Conservation (phyloP, 2,113 vertebrate species). For the Podarcis muralis region DNA sequence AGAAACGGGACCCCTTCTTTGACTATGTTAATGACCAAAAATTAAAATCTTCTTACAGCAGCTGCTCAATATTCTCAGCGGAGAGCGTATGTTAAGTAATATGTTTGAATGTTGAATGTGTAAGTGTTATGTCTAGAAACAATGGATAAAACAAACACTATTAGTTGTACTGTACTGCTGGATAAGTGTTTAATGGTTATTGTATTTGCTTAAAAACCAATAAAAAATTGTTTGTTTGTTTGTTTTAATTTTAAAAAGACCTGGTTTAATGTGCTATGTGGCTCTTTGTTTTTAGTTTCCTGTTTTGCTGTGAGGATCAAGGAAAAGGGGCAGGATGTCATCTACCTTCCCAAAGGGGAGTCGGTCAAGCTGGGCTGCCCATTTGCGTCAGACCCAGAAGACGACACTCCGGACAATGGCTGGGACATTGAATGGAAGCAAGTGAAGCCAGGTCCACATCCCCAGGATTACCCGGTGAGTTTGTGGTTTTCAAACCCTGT, state of each 20-base stretch:
- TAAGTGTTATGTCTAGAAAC: too few species aligned
- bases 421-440: constrained; percentile 86
- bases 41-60: too few species aligned
- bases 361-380: constrained; percentile 82
- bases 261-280: background rate
- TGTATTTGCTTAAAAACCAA: background rate
- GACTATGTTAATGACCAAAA: too few species aligned
- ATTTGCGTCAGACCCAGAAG: constrained; percentile 73
- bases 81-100: too few species aligned
- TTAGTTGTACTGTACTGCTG: too few species aligned
- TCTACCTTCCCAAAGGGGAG: constrained; percentile 80
- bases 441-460: constrained; percentile 81
- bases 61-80: too few species aligned
- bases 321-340: constrained; percentile 72
- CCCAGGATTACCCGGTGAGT: constrained; percentile 80
- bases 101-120: too few species aligned
- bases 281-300: constrained; percentile 36
- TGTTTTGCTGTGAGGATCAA: constrained; percentile 73
- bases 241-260: too few species aligned
- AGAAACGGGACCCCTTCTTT: too few species aligned
- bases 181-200: background rate
- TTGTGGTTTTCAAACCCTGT: background rate
- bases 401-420: constrained; percentile 81
- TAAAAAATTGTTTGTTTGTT: background rate
- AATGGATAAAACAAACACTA: too few species aligned